These are phyloP conservation scores for Knipowitschia caucasica DNA, from an alignment of 2,797 vertebrate species.

Conservation along the genomic window DNA sequence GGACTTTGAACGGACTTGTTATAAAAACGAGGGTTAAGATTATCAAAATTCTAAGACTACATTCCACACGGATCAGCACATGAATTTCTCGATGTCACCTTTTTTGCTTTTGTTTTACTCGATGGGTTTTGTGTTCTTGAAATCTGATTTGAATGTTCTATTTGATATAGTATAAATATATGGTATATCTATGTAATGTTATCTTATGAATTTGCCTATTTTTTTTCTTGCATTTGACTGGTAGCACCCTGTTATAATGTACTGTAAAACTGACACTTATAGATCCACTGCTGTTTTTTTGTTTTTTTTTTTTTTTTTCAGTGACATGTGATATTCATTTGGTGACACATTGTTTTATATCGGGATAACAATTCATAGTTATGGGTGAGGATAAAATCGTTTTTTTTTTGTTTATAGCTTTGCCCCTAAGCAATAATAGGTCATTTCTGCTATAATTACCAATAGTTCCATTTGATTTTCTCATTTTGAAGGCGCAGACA, in stretches of 20 bases:
- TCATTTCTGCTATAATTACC: slow-evolving; percentile 42
- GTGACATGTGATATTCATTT: slow-evolving; percentile 52
- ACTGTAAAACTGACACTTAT: slow-evolving; percentile 72
- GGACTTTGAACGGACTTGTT: slow-evolving; percentile 26
- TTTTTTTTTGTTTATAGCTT: slow-evolving; percentile 42
- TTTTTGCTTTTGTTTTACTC: slow-evolving; percentile 50
- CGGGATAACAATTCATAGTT: slow-evolving; percentile 43
- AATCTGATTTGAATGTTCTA: slow-evolving; percentile 63
- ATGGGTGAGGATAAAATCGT: slow-evolving; percentile 48
- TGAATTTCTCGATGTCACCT: slow-evolving; percentile 43
- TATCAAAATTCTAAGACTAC: slow-evolving; percentile 37
- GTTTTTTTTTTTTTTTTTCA: no score
- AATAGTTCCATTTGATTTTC: slow-evolving; percentile 45
- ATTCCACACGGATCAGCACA: slow-evolving; percentile 38
- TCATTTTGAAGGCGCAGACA: slow-evolving; percentile 37
- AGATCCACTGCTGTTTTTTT: slow-evolving; percentile 69
- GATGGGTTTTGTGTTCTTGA: slow-evolving; percentile 57
- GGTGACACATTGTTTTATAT: slow-evolving; percentile 55
- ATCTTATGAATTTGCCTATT: slow-evolving; percentile 53
- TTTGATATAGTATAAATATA: slow-evolving; percentile 61
- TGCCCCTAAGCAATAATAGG: slow-evolving; percentile 57
- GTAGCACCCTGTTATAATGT: slow-evolving; percentile 65
- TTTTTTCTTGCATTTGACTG: slow-evolving; percentile 58
- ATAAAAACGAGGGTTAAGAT: slow-evolving; percentile 18
- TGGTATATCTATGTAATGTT: slow-evolving; percentile 44